Evolutionary conservation across 1,140 invertebrate species (phyloP), one percentile per base, ranked within the genome.

Genomic region (Drosophila littoralis): DNA sequence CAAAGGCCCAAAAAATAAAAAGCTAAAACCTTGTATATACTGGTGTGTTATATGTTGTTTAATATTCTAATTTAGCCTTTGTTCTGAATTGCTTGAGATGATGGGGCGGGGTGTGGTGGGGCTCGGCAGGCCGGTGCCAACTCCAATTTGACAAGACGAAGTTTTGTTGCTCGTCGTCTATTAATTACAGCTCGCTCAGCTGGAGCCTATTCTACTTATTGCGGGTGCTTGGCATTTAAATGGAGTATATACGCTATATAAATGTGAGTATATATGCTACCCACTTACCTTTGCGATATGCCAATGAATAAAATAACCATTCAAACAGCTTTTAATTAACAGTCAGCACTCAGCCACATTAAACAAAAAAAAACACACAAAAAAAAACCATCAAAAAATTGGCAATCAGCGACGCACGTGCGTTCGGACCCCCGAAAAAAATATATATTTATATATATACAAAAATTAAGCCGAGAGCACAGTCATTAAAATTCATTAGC

Each of bases 401-500:
- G 28, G 42, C 55, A 68, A 60, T 60, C 52, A 57, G 45, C 61
- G 8, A 43, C 72, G 59, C 75, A 75, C 73, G 73, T 75, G 76
- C 71, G 46, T 60, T 57, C 33, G 15, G 48, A 46, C 38, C 43
- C 40, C 38, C 68, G 32, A 64, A 7, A 6, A 33, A 12, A 13
- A 28, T 55, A 52, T 40, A 54, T 38, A 17, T 6, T n/a, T n/a
- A 22, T 3, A 22, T 3, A 22, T 22, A 60, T 6, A 35, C 28
- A 33, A 50, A 58, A 63, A 64, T 63, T 75, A 55, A 70, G 61
- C 66, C 59, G 35, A 46, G 22, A 17, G 46, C 46, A 35, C 22
- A 22, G 66, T 40, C 50, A 75, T 78, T 78, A 76, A 78, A 78
- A 78, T 78, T 78, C 76, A 78, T 78, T 78, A 78, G 76, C 57